Evolutionary conservation across 2,113 vertebrate species (phyloP).

Genomic region (Dolichotis patagonum): DNA sequence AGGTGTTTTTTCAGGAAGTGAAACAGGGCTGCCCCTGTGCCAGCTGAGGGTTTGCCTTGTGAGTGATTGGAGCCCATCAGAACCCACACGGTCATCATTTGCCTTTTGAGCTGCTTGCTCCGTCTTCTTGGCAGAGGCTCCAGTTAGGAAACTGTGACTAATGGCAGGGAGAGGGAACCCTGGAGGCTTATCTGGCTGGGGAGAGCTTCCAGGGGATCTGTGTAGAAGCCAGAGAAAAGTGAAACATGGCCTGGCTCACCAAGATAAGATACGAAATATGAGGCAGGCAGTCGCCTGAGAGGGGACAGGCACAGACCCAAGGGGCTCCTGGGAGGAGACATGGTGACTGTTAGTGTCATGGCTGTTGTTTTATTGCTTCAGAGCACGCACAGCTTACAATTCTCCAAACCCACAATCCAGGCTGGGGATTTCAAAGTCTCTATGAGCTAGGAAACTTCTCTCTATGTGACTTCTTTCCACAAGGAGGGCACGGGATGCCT

Average conservation of each 20-base stretch:
- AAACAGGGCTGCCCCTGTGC: conserved; percentile 74
- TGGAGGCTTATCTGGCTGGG: conserved; percentile 72
- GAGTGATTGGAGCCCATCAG: conserved; percentile 80
- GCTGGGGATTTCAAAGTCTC: conserved; percentile 22
- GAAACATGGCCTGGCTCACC: conserved; percentile 71
- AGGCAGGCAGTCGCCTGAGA: conserved; percentile 66
- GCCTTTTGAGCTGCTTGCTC: conserved; percentile 82
- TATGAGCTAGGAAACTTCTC: conserved; percentile 34
- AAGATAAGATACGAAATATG: conserved; percentile 69
- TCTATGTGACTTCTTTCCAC: conserved; percentile 64
- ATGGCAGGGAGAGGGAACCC: conserved; percentile 67
- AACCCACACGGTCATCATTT: conserved; percentile 76
- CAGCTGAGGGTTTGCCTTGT: conserved; percentile 79
- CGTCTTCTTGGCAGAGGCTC: conserved; percentile 79
- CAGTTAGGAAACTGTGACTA: conserved; percentile 81
- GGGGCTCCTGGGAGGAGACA: conserved; percentile 26
- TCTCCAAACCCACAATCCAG: conserved; percentile 63
- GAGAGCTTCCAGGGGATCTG: conserved; percentile 69
- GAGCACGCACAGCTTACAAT: conserved; percentile 16
- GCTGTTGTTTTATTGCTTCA: conserved; percentile 44
- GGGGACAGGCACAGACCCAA: conserved; percentile 64
- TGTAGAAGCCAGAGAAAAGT: conserved; percentile 75
- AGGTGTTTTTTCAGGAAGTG: conserved; percentile 80
- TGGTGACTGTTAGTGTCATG: not conserved
- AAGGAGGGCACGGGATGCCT: not conserved